Percentiles rank a stretch among this genome's conserved stretches.
These are phyloP conservation scores for Himalopsyche japonica DNA, from an alignment of 2,888 invertebrate species.

Conservation along the genomic window DNA sequence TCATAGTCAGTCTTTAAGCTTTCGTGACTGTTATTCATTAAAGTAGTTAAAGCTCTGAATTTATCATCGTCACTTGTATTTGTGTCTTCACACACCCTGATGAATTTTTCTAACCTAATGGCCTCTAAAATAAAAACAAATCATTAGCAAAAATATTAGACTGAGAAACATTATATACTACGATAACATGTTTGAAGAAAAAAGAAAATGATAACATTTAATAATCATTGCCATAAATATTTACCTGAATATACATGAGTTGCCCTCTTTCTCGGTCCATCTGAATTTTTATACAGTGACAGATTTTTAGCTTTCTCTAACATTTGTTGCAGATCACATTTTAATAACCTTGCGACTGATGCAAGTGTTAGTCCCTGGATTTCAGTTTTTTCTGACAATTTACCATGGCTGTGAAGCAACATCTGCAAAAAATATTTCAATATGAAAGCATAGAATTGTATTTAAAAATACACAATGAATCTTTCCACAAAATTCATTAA, in stretches of 20 bases:
- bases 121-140: slow-evolving; percentile 16
- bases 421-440: neutral
- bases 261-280: slow-evolving; percentile 48
- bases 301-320: neutral
- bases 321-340: neutral
- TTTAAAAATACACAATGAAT: too few species aligned
- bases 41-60: slow-evolving; percentile 67
- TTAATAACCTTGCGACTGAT: slow-evolving; percentile 61
- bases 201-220: too few species aligned
- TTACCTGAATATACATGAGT: neutral
- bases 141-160: slow-evolving; percentile 42
- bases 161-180: too few species aligned
- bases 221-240: neutral
- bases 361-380: neutral
- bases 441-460: neutral
- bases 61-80: slow-evolving; percentile 46
- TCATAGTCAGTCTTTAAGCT: slow-evolving; percentile 87
- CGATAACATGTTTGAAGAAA: too few species aligned
- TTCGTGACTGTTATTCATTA: slow-evolving; percentile 89
- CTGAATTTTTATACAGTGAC: slow-evolving; percentile 59
- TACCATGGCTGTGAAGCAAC: neutral
- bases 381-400: neutral
- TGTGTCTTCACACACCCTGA: slow-evolving; percentile 8
- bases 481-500: too few species aligned
- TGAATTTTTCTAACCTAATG: slow-evolving; percentile 18